Evolutionary conservation across 2,797 vertebrate species (phyloP).

Genomic region (Semaprochilodus insignis): DNA sequence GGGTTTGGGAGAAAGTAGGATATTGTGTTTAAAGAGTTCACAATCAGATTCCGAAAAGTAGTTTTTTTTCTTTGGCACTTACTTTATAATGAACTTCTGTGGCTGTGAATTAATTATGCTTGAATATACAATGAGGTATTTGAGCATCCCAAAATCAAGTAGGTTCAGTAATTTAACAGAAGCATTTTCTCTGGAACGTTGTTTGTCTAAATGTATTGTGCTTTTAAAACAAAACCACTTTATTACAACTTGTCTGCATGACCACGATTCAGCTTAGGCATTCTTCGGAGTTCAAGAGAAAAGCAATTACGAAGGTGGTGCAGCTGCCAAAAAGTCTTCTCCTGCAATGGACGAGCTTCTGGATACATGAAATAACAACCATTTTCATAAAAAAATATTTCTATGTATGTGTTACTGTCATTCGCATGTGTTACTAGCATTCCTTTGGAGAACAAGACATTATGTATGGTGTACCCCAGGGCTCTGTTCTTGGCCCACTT

Average conservation of each 20-base stretch:
- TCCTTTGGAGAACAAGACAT: not conserved
- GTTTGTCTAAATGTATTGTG: too few species aligned
- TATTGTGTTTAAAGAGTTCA: conserved; percentile 33
- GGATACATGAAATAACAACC: not conserved
- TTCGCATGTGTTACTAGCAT: not conserved
- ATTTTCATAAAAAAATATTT: not conserved
- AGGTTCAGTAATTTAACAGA: not conserved
- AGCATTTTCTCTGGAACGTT: too few species aligned
- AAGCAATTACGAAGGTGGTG: too few species aligned
- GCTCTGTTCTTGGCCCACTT: not conserved
- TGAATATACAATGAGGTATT: not conserved
- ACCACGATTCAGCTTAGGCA: not conserved
- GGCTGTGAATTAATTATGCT: not conserved
- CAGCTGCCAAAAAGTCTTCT: too few species aligned
- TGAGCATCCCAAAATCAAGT: not conserved
- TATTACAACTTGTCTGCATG: not conserved
- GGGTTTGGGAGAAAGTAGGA: conserved; percentile 64
- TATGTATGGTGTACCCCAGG: not conserved
- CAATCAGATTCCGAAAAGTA: conserved; percentile 15
- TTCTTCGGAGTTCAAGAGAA: not conserved
- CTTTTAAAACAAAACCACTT: too few species aligned
- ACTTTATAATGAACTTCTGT: not conserved
- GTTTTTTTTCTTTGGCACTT: not conserved
- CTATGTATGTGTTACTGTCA: too few species aligned
- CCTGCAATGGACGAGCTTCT: not conserved